Conservation (phyloP, 1,140 invertebrate species). For the Platorchestia sp. region DNA sequence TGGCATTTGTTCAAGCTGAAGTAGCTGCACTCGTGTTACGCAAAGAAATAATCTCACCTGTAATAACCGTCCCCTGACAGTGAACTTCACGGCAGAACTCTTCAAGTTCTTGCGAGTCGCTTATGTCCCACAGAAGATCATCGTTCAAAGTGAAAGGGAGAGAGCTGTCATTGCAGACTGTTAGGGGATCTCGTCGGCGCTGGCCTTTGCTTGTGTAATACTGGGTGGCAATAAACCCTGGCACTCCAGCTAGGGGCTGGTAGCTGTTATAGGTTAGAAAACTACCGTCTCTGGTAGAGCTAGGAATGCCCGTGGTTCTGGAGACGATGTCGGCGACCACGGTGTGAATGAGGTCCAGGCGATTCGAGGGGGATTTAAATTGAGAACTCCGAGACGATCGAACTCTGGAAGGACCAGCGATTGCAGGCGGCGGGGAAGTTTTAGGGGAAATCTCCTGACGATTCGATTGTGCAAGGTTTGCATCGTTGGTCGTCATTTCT, state of each 20-base stretch:
- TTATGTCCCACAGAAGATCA: not conserved
- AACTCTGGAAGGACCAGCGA: not conserved
- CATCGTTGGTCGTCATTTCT: not conserved
- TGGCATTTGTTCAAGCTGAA: too few species aligned
- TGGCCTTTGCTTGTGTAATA: not conserved
- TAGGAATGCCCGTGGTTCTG: not conserved
- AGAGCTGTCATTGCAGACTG: not conserved
- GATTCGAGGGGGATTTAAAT: not conserved
- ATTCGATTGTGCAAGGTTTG: not conserved
- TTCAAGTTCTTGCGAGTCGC: not conserved
- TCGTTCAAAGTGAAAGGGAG: not conserved
- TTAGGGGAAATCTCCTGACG: not conserved
- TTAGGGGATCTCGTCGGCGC: not conserved
- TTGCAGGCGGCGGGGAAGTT: not conserved
- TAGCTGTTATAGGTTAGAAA: not conserved
- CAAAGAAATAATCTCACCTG: not conserved
- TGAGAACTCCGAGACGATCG: not conserved
- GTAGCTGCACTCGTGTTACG: too few species aligned
- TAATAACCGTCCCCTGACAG: not conserved
- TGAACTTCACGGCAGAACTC: not conserved
- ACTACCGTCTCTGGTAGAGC: not conserved
- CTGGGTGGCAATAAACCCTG: not conserved
- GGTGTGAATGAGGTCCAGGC: not conserved
- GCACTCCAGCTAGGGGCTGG: not conserved
- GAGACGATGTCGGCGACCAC: not conserved